Evolutionary conservation across 2,113 vertebrate genomes (phyloP), one percentile per base, ranked within the genome.

Genomic region (Pelodiscus sinensis): DNA sequence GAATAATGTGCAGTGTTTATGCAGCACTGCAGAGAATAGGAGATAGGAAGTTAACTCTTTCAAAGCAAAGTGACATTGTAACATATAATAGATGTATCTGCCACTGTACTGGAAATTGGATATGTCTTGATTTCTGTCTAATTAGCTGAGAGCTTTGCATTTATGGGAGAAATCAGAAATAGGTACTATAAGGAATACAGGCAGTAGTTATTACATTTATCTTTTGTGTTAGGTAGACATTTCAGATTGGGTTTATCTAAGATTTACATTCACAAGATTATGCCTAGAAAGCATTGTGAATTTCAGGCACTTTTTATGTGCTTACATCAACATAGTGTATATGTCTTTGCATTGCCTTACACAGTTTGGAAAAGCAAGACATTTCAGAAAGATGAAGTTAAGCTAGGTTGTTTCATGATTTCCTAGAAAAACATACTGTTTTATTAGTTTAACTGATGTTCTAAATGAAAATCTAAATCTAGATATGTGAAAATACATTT

Each of bases 1-100:
- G 95, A 97, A 97, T 95, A 95, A 95, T 95, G 87, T 89, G 54
- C 88, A 65, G 95, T 95, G 97, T 97, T 97, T 97, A 95, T 98
- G 97, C 96, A 94, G 96, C 24, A 95, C 95, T 97, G 95, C 65
- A 55, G 96, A 96, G 94, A 93, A 55, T 38, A 78, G 85, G 87
- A 86, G 31, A 80, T 29, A 73, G 94, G 62, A 73, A 94, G 84
- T 97, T 98, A 98, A 98, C 97, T 97, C 96, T 6, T 97, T 97
- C 83, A 15, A 50, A 31, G 91, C 85, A 90, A 27, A 65, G 90
- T 24, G 51, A 1, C 55, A 3, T 18, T 52, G 58, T 54, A 85
- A 77, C 0, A 0, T 21, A 51, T 65, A 68, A 51, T 50, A 44
- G 79, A 55, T 60, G 57, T 10, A 27, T 25, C 82, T 81, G 62